phyloP scores from a whole-genome alignment of 2,888 invertebrate genomes.

The Leucoptera coffeella region DNA sequence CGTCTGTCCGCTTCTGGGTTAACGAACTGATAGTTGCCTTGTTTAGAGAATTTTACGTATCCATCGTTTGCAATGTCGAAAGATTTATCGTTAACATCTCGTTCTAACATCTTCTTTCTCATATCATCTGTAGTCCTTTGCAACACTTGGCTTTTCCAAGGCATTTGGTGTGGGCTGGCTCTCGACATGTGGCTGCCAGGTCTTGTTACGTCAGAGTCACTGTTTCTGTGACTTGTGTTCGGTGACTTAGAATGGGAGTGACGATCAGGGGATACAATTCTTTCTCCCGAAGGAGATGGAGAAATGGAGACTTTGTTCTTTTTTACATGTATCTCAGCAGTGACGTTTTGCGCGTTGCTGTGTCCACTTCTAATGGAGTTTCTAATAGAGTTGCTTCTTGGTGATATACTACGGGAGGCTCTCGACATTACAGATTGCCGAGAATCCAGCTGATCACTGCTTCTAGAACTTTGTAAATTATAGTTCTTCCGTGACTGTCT shows the following conservation, averaged over 20 bases:
- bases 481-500: conserved; percentile 20
- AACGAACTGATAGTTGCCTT: conserved; percentile 14
- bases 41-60: conserved; percentile 38
- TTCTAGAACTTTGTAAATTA: conserved; percentile 29
- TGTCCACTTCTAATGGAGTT: conserved; percentile 8
- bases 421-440: conserved; percentile 24
- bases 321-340: conserved; percentile 42
- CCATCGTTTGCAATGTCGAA: conserved; percentile 45
- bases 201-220: conserved; percentile 18
- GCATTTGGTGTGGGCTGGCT: conserved; percentile 10
- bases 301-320: conserved; percentile 29
- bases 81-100: conserved; percentile 30
- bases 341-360: conserved; percentile 23
- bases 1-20: conserved; percentile 33
- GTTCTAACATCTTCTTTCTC: conserved; percentile 29
- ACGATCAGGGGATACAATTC: conserved; percentile 21
- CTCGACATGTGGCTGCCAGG: conserved; percentile 10
- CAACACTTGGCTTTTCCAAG: conserved; percentile 41
- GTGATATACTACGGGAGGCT: conserved; percentile 13
- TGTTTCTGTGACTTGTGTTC: conserved; percentile 15
- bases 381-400: conserved; percentile 9
- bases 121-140: conserved; percentile 43
- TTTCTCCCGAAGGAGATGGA: conserved; percentile 23
- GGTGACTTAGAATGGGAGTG: conserved; percentile 28
- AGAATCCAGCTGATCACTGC: conserved; percentile 35